Conservation (phyloP, 2,797 vertebrate species). For the Syngnathus acus region DNA sequence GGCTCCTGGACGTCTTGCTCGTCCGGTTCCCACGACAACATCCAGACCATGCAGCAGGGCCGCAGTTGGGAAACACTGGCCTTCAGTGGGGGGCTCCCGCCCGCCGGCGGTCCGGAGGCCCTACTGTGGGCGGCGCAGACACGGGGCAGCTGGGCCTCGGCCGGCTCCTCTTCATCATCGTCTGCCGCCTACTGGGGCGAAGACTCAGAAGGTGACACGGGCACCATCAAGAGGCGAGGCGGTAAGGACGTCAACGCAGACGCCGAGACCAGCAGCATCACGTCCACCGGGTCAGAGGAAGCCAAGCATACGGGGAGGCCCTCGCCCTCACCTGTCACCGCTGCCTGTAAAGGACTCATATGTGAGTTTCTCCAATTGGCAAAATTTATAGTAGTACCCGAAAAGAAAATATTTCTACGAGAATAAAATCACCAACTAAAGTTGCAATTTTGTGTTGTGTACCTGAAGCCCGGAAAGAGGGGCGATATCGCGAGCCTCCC, state of each 20-base stretch:
- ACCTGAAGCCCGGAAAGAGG: slow-evolving; percentile 75
- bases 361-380: slow-evolving; percentile 68
- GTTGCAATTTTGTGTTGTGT: slow-evolving; percentile 5
- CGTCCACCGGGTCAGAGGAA: slow-evolving; percentile 83
- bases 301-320: slow-evolving; percentile 73
- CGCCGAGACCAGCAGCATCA: slow-evolving; percentile 84
- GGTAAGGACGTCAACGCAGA: slow-evolving; percentile 89
- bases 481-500: slow-evolving; percentile 89
- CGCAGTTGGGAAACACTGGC: slow-evolving; percentile 93
- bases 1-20: slow-evolving; percentile 99
- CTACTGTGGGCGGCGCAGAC: slow-evolving; percentile 81
- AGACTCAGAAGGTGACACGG: slow-evolving; percentile 94
- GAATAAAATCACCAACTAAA: too few relatives aligned
- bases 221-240: slow-evolving; percentile 93
- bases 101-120: slow-evolving; percentile 50
- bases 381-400: too few relatives aligned
- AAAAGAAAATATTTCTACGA: too few relatives aligned
- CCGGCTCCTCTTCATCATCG: slow-evolving; percentile 72
- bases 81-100: slow-evolving; percentile 69
- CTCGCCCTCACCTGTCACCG: slow-evolving; percentile 76
- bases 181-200: slow-evolving; percentile 92
- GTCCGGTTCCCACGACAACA: slow-evolving; percentile 96
- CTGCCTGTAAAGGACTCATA: slow-evolving; percentile 79
- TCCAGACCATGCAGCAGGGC: slow-evolving; percentile 96
- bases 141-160: slow-evolving; percentile 89